A percentile compares a stretch with the other conserved stretches of the same genome.
Evolutionary conservation across 1,140 invertebrate species (phyloP).

Genomic region (Zaprionus gabonicus): DNA sequence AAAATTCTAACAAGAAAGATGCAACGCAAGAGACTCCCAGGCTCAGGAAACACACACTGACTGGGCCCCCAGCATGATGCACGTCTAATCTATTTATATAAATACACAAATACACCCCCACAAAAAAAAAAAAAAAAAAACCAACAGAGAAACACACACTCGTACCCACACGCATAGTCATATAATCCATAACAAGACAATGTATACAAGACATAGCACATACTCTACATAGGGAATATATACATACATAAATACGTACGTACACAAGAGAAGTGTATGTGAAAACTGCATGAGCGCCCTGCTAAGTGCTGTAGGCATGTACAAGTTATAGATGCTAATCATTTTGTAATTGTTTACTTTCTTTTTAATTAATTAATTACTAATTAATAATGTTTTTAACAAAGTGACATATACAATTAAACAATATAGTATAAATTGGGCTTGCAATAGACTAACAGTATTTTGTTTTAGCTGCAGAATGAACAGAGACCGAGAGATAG

Average conservation of each 20-base stretch:
- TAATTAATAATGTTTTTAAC: slow-evolving; percentile 50
- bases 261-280: slow-evolving; percentile 16
- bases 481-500: slow-evolving; percentile 32
- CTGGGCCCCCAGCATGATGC: slow-evolving; percentile 62
- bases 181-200: slow-evolving; percentile 80
- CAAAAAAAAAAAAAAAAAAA: background rate
- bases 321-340: slow-evolving; percentile 79
- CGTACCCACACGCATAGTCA: slow-evolving; percentile 63
- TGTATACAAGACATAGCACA: slow-evolving; percentile 82
- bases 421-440: slow-evolving; percentile 69
- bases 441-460: slow-evolving; percentile 82
- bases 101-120: slow-evolving; percentile 37
- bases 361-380: slow-evolving; percentile 43
- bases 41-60: slow-evolving; percentile 33
- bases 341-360: slow-evolving; percentile 63
- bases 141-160: slow-evolving; percentile 27
- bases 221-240: slow-evolving; percentile 72
- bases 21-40: slow-evolving; percentile 79
- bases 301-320: slow-evolving; percentile 59
- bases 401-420: slow-evolving; percentile 59
- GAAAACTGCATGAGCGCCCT: slow-evolving; percentile 56
- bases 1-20: slow-evolving; percentile 79
- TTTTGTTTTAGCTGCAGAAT: slow-evolving; percentile 70
- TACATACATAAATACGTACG: slow-evolving; percentile 28
- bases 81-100: slow-evolving; percentile 79